Conservation (phyloP, 1,140 invertebrate genomes). For the Subanguina moxae region DNA sequence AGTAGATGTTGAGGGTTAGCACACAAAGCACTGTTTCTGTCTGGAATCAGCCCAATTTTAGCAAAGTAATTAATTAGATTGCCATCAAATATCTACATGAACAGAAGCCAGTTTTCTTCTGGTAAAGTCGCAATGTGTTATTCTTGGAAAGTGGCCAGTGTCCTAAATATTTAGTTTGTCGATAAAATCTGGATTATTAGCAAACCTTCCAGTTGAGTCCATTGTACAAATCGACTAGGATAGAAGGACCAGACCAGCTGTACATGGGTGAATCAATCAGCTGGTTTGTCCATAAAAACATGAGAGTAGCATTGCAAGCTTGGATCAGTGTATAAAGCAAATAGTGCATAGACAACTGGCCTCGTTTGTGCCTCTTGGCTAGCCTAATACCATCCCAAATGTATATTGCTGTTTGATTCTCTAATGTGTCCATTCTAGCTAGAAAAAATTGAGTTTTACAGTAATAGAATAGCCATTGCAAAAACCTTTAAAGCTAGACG, state of each 20-base stretch:
- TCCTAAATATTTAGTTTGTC: slow-evolving; percentile 32
- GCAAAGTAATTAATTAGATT: neutral
- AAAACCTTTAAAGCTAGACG: slow-evolving; percentile 24
- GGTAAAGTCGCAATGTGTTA: slow-evolving; percentile 57
- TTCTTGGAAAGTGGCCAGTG: slow-evolving; percentile 58
- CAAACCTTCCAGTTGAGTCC: slow-evolving; percentile 53
- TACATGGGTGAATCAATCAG: slow-evolving; percentile 53
- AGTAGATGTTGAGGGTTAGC: slow-evolving; percentile 60
- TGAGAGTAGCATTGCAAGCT: slow-evolving; percentile 44
- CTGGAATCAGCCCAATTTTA: slow-evolving; percentile 20
- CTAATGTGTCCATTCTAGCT: slow-evolving; percentile 48
- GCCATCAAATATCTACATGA: slow-evolving; percentile 23
- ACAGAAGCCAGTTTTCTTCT: slow-evolving; percentile 39
- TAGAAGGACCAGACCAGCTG: slow-evolving; percentile 43
- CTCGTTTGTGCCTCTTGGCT: slow-evolving; percentile 41
- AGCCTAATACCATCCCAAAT: slow-evolving; percentile 57
- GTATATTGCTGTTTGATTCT: slow-evolving; percentile 50
- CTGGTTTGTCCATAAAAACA: slow-evolving; percentile 51
- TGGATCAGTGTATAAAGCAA: slow-evolving; percentile 51
- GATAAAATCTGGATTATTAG: no score
- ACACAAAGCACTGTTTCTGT: slow-evolving; percentile 61
- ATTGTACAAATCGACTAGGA: slow-evolving; percentile 48
- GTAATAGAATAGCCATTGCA: slow-evolving; percentile 21
- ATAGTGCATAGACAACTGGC: slow-evolving; percentile 50
- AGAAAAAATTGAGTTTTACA: slow-evolving; percentile 11